A percentile compares a stretch with the other conserved stretches of the same genome.
Conservation (phyloP, 2,888 invertebrate genomes). For the Macrostomum cliftonense region DNA sequence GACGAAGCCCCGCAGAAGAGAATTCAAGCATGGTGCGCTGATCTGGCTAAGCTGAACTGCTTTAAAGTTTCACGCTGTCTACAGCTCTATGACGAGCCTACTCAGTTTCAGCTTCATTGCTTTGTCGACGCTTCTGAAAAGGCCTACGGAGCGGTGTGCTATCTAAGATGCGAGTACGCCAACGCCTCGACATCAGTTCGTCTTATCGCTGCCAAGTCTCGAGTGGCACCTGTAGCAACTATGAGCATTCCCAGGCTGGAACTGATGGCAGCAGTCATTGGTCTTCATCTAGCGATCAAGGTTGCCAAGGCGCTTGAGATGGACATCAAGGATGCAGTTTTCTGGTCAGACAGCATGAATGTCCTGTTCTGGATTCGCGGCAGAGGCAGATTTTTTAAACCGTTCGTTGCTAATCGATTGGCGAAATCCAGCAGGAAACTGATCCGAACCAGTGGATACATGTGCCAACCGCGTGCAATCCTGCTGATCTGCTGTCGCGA, state of each 20-base stretch:
- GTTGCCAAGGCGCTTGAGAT: not conserved
- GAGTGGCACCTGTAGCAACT: constrained; percentile 2
- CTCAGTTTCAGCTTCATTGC: not conserved
- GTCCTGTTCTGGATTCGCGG: constrained; percentile 8
- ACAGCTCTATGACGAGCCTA: not conserved
- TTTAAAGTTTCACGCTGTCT: not conserved
- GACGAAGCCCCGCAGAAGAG: not conserved
- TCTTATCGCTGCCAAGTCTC: constrained; percentile 3
- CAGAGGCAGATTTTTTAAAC: constrained; percentile 4
- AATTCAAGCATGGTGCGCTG: not conserved
- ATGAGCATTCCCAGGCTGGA: constrained; percentile 6
- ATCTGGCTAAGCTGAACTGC: not conserved
- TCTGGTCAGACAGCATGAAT: constrained; percentile 11
- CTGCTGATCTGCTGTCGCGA: constrained; percentile 8
- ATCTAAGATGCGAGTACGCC: not conserved
- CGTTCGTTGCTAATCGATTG: constrained; percentile 9
- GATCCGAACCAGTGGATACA: constrained; percentile 8
- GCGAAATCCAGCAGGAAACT: constrained; percentile 6
- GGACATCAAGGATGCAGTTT: not conserved
- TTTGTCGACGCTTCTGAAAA: constrained; percentile 5
- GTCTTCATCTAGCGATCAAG: not conserved
- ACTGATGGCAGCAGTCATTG: constrained; percentile 2
- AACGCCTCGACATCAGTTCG: not conserved
- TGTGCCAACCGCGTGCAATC: constrained; percentile 5
- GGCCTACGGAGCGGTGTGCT: constrained; percentile 5